Percentiles rank a stretch among this genome's conserved stretches.
phyloP scores from a whole-genome alignment of 2,888 invertebrate species.

The Xylota sylvarum region DNA sequence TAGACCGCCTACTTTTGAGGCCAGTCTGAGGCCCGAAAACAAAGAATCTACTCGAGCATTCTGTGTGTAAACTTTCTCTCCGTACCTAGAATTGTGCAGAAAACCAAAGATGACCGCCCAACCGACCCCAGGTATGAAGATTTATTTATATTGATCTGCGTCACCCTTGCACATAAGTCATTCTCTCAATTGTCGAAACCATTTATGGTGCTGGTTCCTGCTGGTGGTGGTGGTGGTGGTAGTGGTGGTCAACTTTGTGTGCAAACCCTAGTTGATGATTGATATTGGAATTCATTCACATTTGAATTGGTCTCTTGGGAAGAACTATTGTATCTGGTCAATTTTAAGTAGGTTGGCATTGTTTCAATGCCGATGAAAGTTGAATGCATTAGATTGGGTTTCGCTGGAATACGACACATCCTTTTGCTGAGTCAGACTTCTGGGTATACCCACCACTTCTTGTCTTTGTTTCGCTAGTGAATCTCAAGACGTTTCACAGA shows the following conservation, averaged over 20 bases:
- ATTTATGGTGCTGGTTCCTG: constrained; percentile 43
- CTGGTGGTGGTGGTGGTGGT: not conserved
- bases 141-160: constrained; percentile 72
- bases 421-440: not conserved
- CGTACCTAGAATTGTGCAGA: constrained; percentile 41
- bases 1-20: constrained; percentile 61
- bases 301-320: constrained; percentile 47
- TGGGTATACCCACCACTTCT: not conserved
- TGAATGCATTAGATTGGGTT: constrained; percentile 16
- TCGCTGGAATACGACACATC: not conserved
- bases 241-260: constrained; percentile 39
- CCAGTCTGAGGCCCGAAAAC: constrained; percentile 17
- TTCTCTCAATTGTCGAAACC: constrained; percentile 44
- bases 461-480: not conserved
- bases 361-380: constrained; percentile 49
- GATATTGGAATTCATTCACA: constrained; percentile 67
- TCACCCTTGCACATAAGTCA: constrained; percentile 74
- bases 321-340: constrained; percentile 38
- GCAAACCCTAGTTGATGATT: constrained; percentile 61
- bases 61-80: constrained; percentile 62
- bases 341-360: constrained; percentile 69
- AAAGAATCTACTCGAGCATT: constrained; percentile 21
- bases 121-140: constrained; percentile 54
- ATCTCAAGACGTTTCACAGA: constrained; percentile 35
- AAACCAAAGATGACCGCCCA: constrained; percentile 12